phyloP scores from a whole-genome alignment of 2,113 vertebrate genomes.

The Sclerurus mexicanus region DNA sequence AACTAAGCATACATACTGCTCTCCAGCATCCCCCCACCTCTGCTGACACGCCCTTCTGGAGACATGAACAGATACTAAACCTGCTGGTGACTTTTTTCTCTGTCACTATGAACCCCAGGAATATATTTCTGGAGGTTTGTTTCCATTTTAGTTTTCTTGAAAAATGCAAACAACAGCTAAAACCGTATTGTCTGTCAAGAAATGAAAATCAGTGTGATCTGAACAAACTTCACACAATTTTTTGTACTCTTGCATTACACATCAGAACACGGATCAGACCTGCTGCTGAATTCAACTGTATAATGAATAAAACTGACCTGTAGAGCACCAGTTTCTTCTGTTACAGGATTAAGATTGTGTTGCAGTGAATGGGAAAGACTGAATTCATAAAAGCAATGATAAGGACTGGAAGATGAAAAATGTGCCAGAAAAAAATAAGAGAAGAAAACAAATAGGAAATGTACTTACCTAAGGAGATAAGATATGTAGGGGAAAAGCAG shows the following conservation, averaged over 20 bases:
- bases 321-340: background rate
- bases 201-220: background rate
- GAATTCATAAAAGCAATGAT: background rate
- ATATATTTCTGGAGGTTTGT: accelerated
- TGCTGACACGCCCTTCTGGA: background rate
- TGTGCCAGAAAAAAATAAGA: background rate
- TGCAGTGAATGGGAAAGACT: background rate
- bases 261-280: background rate
- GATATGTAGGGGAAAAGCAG: accelerated
- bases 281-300: background rate
- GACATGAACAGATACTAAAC: background rate
- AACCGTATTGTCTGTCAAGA: background rate
- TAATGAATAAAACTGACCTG: background rate
- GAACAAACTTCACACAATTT: background rate
- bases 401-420: background rate
- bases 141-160: background rate
- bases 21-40: background rate
- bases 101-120: background rate
- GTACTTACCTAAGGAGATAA: background rate
- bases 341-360: background rate
- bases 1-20: background rate
- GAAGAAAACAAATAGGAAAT: background rate
- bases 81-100: background rate
- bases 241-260: background rate
- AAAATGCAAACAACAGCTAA: background rate